Evolutionary conservation across 1,140 invertebrate species (phyloP).

Genomic region (Drosophila nannoptera): DNA sequence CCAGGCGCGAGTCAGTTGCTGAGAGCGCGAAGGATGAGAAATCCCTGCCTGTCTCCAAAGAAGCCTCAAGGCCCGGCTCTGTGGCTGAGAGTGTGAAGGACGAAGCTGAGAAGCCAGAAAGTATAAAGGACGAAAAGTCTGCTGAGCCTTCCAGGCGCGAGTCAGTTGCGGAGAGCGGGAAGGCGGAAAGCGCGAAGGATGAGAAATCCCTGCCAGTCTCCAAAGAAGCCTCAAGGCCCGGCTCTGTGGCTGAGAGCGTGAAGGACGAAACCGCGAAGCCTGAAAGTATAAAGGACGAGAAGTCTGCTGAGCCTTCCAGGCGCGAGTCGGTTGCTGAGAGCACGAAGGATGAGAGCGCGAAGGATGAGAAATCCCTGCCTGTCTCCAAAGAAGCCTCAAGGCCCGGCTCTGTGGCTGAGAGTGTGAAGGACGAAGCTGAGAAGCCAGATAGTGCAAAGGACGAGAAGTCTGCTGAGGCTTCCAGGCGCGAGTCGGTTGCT

Average conservation of each 20-base stretch:
- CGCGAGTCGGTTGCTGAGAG: conserved; percentile 24
- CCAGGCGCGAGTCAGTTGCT: conserved; percentile 20
- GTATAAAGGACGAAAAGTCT: conserved; percentile 23
- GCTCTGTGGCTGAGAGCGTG: conserved; percentile 22
- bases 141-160: conserved; percentile 23
- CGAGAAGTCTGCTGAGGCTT: conserved; percentile 13
- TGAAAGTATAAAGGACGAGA: conserved; percentile 30
- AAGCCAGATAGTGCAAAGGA: conserved; percentile 14
- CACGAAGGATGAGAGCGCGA: conserved; percentile 8
- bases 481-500: conserved; percentile 25
- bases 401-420: conserved; percentile 32
- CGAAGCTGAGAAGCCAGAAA: conserved; percentile 27
- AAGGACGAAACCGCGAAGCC: conserved; percentile 11
- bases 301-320: conserved; percentile 17
- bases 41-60: conserved; percentile 32
- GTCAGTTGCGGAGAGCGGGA: conserved; percentile 27
- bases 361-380: conserved; percentile 34
- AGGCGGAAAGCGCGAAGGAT: conserved; percentile 26
- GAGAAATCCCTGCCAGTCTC: neutral
- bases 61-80: conserved; percentile 40
- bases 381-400: conserved; percentile 22
- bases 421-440: conserved; percentile 26
- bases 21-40: conserved; percentile 33
- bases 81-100: conserved; percentile 37
- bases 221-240: conserved; percentile 43